Evolutionary conservation across 1,140 invertebrate genomes (phyloP).

Genomic region (Elysia chlorotica): DNA sequence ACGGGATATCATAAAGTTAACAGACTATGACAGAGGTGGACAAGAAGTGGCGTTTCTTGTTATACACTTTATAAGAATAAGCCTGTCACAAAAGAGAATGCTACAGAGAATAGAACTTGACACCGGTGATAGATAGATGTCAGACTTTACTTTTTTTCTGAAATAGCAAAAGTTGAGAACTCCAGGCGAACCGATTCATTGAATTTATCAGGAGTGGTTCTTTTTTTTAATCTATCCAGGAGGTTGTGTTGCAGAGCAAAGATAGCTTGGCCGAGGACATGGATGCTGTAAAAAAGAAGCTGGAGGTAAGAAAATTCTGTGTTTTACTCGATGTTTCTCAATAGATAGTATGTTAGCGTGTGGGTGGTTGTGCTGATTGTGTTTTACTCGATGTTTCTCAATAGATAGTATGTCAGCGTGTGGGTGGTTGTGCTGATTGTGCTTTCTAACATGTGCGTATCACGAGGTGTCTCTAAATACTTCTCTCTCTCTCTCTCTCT

Average conservation of each 20-base stretch:
- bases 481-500: background rate
- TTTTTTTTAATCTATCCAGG: conserved; percentile 54
- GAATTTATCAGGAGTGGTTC: background rate
- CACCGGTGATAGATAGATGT: too few species aligned
- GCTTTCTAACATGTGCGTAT: too few species aligned
- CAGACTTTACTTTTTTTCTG: background rate
- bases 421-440: background rate
- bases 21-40: too few species aligned
- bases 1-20: too few species aligned
- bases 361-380: background rate
- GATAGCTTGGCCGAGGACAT: conserved; percentile 83
- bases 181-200: background rate
- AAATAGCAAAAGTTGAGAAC: background rate
- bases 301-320: conserved; percentile 73
- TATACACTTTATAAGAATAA: too few species aligned
- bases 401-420: background rate
- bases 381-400: conserved; percentile 5
- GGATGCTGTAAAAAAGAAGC: conserved; percentile 92
- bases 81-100: too few species aligned
- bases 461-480: background rate
- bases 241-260: conserved; percentile 82
- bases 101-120: too few species aligned
- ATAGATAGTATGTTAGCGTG: conserved; percentile 2
- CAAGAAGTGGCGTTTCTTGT: too few species aligned
- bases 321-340: too few species aligned